A percentile compares a stretch with the other conserved stretches of the same genome.
Evolutionary conservation across 2,888 invertebrate genomes (phyloP).

Genomic region (Stenotaenia linearis): DNA sequence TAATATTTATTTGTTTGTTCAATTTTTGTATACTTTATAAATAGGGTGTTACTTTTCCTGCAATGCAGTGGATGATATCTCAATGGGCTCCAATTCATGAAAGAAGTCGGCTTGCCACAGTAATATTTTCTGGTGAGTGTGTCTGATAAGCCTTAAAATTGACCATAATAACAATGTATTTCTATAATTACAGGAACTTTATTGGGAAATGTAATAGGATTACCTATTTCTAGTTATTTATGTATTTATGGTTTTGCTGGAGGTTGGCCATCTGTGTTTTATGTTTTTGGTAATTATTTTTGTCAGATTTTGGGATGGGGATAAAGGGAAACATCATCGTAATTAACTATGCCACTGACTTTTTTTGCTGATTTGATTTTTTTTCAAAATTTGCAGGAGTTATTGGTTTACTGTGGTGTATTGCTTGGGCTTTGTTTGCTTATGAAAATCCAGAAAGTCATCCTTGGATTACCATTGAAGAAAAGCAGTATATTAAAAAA

Average conservation of each 20-base stretch:
- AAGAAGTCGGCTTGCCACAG: conserved; percentile 79
- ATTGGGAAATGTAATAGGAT: conserved; percentile 80
- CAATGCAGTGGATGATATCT: conserved; percentile 88
- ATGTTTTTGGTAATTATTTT: conserved; percentile 61
- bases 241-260: conserved; percentile 57
- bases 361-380: background rate
- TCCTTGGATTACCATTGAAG: conserved; percentile 73
- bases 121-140: conserved; percentile 70
- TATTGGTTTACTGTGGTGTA: conserved; percentile 73
- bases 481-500: conserved; percentile 61
- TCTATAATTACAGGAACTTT: conserved; percentile 66
- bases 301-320: background rate
- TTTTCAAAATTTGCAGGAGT: conserved; percentile 42
- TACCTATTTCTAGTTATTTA: conserved; percentile 76
- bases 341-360: too few relatives aligned
- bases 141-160: background rate
- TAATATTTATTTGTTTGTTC: too few relatives aligned
- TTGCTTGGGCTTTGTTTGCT: conserved; percentile 67
- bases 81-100: conserved; percentile 90
- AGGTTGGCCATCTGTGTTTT: conserved; percentile 86
- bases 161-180: conserved; percentile 39
- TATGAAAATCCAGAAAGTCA: conserved; percentile 76
- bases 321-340: too few relatives aligned
- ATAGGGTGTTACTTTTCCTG: conserved; percentile 81
- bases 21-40: background rate